These are phyloP conservation scores for Drepana falcataria DNA, from an alignment of 2,888 invertebrate genomes.

Conservation along the genomic window DNA sequence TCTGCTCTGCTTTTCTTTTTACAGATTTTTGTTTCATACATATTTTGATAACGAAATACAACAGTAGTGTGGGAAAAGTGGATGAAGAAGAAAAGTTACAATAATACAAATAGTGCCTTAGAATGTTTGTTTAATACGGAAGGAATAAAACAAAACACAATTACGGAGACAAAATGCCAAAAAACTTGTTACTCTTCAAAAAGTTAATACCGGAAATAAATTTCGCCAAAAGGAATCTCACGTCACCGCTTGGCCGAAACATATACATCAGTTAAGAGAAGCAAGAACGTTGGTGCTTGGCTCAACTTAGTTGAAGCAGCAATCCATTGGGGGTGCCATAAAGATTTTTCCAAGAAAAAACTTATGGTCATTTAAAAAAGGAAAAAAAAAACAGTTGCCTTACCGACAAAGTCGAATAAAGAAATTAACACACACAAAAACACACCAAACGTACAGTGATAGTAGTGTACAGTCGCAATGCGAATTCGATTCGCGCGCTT, in stretches of 20 bases:
- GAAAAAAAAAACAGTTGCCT: conserved; percentile 52
- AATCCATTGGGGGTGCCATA: conserved; percentile 57
- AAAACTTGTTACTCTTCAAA: conserved; percentile 70
- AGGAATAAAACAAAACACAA: conserved; percentile 45
- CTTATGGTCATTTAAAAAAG: conserved; percentile 44
- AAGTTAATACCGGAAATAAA: conserved; percentile 73
- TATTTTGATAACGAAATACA: conserved; percentile 31
- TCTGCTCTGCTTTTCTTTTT: conserved; percentile 65
- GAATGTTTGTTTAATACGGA: conserved; percentile 55
- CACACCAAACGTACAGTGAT: conserved; percentile 47
- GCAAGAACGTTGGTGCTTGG: conserved; percentile 37
- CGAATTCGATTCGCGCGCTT: conserved; percentile 60
- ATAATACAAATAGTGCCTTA: conserved; percentile 68
- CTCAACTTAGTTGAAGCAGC: conserved; percentile 64
- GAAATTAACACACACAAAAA: conserved; percentile 28
- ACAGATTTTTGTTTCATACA: conserved; percentile 57
- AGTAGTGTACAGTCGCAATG: conserved; percentile 57
- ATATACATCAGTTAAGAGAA: conserved; percentile 65
- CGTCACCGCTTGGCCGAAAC: conserved; percentile 61
- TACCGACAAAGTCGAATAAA: conserved; percentile 67
- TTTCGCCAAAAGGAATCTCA: conserved; percentile 71
- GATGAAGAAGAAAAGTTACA: conserved; percentile 29
- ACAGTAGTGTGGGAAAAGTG: conserved; percentile 62
- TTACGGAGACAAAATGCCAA: conserved; percentile 76
- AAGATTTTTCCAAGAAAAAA: conserved; percentile 50